Evolutionary conservation across 2,797 vertebrate genomes (phyloP).

Genomic region (Megalops cyprinoides): DNA sequence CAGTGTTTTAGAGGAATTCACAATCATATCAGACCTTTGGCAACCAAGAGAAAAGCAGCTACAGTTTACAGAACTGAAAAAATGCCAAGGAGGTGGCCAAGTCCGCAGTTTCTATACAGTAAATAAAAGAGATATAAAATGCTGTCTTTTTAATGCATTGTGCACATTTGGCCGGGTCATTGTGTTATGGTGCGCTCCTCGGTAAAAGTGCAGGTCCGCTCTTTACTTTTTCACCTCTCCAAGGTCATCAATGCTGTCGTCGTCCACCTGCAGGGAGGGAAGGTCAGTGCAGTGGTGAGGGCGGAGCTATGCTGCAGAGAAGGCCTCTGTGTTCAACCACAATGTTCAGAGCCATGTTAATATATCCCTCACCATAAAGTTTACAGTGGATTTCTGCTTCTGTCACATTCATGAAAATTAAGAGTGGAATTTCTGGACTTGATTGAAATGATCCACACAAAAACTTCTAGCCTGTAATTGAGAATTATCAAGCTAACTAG

Average conservation of each 20-base stretch:
- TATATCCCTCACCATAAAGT: no score
- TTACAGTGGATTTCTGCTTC: no score
- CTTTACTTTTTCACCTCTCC: slow-evolving; percentile 98
- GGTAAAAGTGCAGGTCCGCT: slow-evolving; percentile 78
- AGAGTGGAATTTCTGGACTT: no score
- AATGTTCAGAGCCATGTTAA: no score
- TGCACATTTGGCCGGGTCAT: slow-evolving; percentile 79
- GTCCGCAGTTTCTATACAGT: slow-evolving; percentile 83
- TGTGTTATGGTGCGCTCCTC: slow-evolving; percentile 69
- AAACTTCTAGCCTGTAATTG: no score
- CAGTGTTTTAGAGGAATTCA: slow-evolving; percentile 80
- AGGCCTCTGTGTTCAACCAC: no score
- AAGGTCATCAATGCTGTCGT: slow-evolving; percentile 97
- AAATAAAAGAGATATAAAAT: slow-evolving; percentile 86
- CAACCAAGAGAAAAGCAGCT: slow-evolving; percentile 87
- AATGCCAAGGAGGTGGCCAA: slow-evolving; percentile 69
- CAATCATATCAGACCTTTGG: slow-evolving; percentile 86
- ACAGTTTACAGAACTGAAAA: slow-evolving; percentile 83
- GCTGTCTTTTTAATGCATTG: slow-evolving; percentile 68
- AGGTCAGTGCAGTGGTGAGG: not conserved
- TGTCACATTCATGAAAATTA: no score
- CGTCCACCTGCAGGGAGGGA: slow-evolving; percentile 82
- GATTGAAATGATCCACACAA: no score
- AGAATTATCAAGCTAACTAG: no score
- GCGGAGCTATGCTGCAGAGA: no score